Conservation (phyloP, 2,888 invertebrate genomes). For the Andrena haemorrhoa region DNA sequence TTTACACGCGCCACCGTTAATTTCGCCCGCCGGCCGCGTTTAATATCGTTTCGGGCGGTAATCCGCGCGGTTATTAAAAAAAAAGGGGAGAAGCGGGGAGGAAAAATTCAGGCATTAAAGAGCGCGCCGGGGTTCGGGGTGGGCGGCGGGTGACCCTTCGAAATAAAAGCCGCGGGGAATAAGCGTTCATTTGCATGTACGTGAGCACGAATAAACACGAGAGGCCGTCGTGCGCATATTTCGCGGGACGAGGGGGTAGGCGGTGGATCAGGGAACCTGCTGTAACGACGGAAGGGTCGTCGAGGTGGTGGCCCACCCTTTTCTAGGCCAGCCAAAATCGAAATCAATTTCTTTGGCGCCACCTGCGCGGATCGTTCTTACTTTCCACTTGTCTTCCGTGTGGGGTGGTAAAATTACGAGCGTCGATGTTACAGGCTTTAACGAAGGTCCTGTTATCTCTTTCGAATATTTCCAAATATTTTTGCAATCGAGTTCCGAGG, state of each 20-base stretch:
- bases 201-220: slow-evolving; percentile 54
- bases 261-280: neutral
- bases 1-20: slow-evolving; percentile 58
- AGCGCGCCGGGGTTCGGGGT: neutral
- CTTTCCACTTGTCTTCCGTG: neutral
- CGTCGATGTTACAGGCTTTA: neutral
- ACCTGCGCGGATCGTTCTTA: slow-evolving; percentile 1
- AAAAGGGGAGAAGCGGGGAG: slow-evolving; percentile 38
- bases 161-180: slow-evolving; percentile 40
- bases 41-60: slow-evolving; percentile 62
- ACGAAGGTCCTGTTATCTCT: too few relatives aligned
- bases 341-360: slow-evolving; percentile 55
- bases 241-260: slow-evolving; percentile 14
- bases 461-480: too few relatives aligned
- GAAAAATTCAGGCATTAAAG: slow-evolving; percentile 41
- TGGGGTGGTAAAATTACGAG: neutral
- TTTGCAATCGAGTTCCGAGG: too few relatives aligned
- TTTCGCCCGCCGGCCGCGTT: slow-evolving; percentile 47
- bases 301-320: slow-evolving; percentile 8
- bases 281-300: neutral
- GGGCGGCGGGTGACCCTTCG: slow-evolving; percentile 26
- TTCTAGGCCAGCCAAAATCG: slow-evolving; percentile 29
- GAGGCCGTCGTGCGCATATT: slow-evolving; percentile 46
- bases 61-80: slow-evolving; percentile 64
- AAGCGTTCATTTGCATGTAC: slow-evolving; percentile 59